Conservation (phyloP, 1,140 invertebrate species). For the Drosophila sp. region DNA sequence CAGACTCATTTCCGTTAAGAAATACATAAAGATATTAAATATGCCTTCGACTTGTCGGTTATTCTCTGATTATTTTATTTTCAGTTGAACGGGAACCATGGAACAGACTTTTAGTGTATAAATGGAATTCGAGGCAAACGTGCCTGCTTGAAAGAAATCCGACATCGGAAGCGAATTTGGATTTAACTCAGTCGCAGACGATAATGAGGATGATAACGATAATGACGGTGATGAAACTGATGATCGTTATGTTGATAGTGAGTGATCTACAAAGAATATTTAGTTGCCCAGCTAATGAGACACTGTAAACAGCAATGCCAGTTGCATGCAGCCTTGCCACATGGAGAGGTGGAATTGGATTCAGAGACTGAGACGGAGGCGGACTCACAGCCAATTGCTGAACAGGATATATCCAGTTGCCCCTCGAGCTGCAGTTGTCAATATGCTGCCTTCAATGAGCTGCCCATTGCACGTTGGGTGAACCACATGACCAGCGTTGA, state of each 20-base stretch:
- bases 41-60: constrained; percentile 22
- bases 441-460: constrained; percentile 85
- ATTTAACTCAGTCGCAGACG: background rate
- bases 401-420: constrained; percentile 71
- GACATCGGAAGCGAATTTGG: constrained; percentile 13
- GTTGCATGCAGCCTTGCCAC: constrained; percentile 17
- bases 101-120: constrained; percentile 52
- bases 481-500: constrained; percentile 66
- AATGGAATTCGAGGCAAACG: constrained; percentile 43
- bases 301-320: constrained; percentile 5
- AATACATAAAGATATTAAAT: constrained; percentile 17
- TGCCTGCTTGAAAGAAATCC: constrained; percentile 28
- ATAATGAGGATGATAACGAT: constrained; percentile 12
- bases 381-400: background rate
- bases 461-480: constrained; percentile 85
- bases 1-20: constrained; percentile 46
- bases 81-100: constrained; percentile 30
- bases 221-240: constrained; percentile 23
- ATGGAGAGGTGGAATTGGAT: background rate
- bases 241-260: constrained; percentile 34
- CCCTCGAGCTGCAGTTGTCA: constrained; percentile 85
- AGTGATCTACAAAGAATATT: constrained; percentile 4
- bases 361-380: background rate
- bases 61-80: constrained; percentile 28
- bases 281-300: background rate